A percentile compares a stretch with the other conserved stretches of the same genome.
phyloP scores from a whole-genome alignment of 1,140 invertebrate species.

The Pseudoatta argentina region DNA sequence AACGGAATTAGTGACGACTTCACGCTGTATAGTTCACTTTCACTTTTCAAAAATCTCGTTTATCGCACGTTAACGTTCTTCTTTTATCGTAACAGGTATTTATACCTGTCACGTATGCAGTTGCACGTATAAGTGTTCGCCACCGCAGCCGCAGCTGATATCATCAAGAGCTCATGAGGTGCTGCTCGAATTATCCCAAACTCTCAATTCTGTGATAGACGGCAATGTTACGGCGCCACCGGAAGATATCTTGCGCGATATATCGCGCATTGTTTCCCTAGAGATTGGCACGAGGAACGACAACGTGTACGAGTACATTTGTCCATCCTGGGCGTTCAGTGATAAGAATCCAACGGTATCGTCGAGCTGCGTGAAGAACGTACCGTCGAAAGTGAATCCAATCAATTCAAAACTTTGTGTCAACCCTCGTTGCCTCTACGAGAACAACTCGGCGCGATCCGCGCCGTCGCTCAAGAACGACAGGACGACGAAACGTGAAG shows the following conservation, averaged over 20 bases:
- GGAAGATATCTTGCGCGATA: slow-evolving; percentile 83
- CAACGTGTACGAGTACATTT: slow-evolving; percentile 82
- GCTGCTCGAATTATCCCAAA: slow-evolving; percentile 83
- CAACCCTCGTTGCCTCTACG: slow-evolving; percentile 66
- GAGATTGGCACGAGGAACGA: slow-evolving; percentile 78
- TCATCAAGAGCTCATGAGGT: slow-evolving; percentile 78
- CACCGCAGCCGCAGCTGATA: slow-evolving; percentile 32
- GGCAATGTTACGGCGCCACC: slow-evolving; percentile 79
- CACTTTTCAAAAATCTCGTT: not conserved
- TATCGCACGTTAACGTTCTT: not conserved
- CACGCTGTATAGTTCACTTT: not conserved
- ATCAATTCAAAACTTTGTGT: slow-evolving; percentile 77
- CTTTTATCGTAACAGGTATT: slow-evolving; percentile 48
- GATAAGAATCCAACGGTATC: slow-evolving; percentile 32
- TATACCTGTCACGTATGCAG: slow-evolving; percentile 72
- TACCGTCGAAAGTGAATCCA: slow-evolving; percentile 72
- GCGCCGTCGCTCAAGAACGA: slow-evolving; percentile 1
- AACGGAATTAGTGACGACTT: not conserved
- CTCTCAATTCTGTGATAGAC: slow-evolving; percentile 85
- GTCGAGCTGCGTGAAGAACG: not conserved
- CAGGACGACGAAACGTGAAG: not conserved
- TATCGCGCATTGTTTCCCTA: slow-evolving; percentile 83
- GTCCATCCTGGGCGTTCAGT: slow-evolving; percentile 73
- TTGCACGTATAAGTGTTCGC: slow-evolving; percentile 65
- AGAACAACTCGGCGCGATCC: slow-evolving; percentile 56